These are phyloP conservation scores for Crocuta crocuta DNA, from an alignment of 2,113 vertebrate genomes.

Conservation along the genomic window DNA sequence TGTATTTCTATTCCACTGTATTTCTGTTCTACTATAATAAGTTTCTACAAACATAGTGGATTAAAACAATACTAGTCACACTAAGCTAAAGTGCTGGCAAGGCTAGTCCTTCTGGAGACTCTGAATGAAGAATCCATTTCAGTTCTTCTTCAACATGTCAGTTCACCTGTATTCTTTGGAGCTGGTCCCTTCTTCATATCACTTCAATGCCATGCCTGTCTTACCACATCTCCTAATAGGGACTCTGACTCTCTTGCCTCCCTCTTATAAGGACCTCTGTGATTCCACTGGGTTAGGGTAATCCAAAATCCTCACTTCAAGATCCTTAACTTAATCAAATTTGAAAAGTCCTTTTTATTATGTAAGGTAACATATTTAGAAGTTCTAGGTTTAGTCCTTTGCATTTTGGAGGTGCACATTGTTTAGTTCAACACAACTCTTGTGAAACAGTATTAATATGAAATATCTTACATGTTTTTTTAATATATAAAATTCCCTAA, in stretches of 20 bases:
- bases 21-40: not conserved
- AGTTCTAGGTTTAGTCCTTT: not conserved
- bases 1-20: not conserved
- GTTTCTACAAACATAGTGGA: not conserved
- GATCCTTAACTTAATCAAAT: not conserved
- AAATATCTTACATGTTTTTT: not conserved
- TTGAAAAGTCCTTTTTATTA: not conserved
- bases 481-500: not conserved
- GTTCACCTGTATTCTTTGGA: not conserved
- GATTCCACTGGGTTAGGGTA: not conserved
- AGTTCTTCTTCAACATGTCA: not conserved
- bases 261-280: not conserved
- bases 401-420: not conserved
- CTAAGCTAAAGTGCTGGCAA: not conserved
- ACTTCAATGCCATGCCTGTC: not conserved
- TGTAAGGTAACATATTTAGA: not conserved
- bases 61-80: not conserved
- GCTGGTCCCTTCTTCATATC: not conserved
- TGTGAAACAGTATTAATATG: not conserved
- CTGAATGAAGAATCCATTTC: not conserved
- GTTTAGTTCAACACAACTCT: not conserved
- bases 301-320: not conserved
- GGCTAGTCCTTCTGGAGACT: not conserved
- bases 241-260: not conserved
- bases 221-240: not conserved